Percentiles rank a stretch among this genome's conserved stretches.
Conservation (phyloP, 2,888 invertebrate genomes). For the Stenichneumon culpator region DNA sequence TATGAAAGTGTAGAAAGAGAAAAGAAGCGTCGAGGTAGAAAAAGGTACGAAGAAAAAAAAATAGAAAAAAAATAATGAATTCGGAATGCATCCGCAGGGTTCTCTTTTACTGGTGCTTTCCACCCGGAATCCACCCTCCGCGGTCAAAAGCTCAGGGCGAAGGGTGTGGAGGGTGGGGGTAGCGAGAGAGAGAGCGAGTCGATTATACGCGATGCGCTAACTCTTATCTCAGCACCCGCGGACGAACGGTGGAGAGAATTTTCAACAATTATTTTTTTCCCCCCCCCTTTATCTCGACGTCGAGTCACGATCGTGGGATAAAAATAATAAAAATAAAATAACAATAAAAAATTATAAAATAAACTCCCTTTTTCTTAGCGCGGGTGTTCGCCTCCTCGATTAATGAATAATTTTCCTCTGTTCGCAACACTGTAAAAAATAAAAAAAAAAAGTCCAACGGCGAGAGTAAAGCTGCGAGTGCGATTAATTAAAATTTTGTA, state of each 20-base stretch:
- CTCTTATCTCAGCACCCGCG: background rate
- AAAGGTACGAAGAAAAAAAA: conserved; percentile 17
- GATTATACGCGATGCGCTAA: conserved; percentile 34
- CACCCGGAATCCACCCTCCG: conserved; percentile 3
- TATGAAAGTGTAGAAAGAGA: conserved; percentile 56
- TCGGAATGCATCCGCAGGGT: conserved; percentile 25
- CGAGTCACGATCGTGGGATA: background rate
- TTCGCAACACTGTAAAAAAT: background rate
- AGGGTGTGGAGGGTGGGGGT: background rate
- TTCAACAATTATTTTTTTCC: conserved; percentile 31
- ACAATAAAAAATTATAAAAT: background rate
- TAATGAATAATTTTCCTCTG: background rate
- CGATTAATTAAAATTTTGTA: conserved; percentile 29
- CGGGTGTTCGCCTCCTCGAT: background rate
- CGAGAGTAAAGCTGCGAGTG: background rate
- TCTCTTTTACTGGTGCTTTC: conserved; percentile 14
- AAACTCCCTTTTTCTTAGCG: background rate
- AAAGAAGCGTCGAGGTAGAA: conserved; percentile 36
- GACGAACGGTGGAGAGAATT: background rate
- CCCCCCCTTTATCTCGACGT: background rate
- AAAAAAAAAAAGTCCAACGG: background rate
- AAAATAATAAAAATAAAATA: no score
- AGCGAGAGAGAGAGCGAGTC: background rate
- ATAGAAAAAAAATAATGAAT: conserved; percentile 17
- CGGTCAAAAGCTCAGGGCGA: conserved; percentile 26